Evolutionary conservation across 2,113 vertebrate genomes (phyloP), one percentile per base, ranked within the genome.

Genomic region (Alligator sinensis): DNA sequence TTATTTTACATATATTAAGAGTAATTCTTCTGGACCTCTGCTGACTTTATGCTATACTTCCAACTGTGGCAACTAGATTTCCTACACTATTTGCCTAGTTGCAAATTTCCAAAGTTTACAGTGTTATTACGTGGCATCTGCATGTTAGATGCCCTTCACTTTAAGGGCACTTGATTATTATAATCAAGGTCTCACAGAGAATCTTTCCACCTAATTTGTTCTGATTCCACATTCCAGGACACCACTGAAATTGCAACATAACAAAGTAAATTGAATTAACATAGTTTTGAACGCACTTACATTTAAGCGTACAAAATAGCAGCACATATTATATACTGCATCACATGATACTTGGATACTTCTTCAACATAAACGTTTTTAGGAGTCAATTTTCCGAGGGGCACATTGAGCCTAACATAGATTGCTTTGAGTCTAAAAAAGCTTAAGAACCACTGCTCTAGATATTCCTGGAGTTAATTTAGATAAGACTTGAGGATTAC

Each of bases 271-370:
- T 4, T 13, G 57, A 14, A 64, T 1, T 64, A 54, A 25, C 0
- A 0, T 8, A 8, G 34, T 57, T 60, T 57, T 68, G 2, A 27
- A 87, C 6, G 6, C n/a, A 47, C 11, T 21, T 6, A 3, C 24
- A 11, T 6, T 38, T 25, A 11, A n/a, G 55, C 11, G 11, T 0
- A 0, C 0, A 0, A 13, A 21, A 8, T 15, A 13, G 2, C 68
- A 4, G 1, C 2, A 34, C n/a, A 3, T 4, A n/a, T 5, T 0
- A 6, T 14, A 6, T 1, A 0, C 4, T 78, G 13, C 77, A 66
- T 57, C 8, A 0, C 0, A 0, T 0, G n/a, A 3, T 1, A 9
- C 11, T 47, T 21, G 84, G 24, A 0, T 4, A 1, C 8, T 6
- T 25, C 60, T 79, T 38, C 27, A 4, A 2, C 21, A n/a, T 19